These are phyloP conservation scores for Halichoerus grypus DNA, from an alignment of 2,113 vertebrate species.

Conservation along the genomic window DNA sequence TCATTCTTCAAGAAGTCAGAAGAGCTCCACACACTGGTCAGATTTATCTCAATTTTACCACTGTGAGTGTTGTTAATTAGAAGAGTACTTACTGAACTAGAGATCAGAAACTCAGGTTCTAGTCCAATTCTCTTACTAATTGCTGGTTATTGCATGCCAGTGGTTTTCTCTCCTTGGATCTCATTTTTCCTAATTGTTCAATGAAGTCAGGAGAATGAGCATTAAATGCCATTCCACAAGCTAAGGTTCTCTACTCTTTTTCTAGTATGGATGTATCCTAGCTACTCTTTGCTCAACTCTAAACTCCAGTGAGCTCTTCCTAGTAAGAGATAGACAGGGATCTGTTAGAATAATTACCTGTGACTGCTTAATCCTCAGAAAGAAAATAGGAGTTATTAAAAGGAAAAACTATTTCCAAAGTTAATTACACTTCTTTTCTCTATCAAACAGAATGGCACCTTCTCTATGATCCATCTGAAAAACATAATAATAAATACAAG, in stretches of 20 bases:
- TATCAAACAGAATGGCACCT: conserved; percentile 15
- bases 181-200: background rate
- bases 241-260: background rate
- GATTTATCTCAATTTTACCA: conserved; percentile 33
- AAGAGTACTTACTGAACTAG: background rate
- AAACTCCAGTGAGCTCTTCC: background rate
- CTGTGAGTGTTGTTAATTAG: background rate
- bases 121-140: background rate
- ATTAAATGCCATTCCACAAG: background rate
- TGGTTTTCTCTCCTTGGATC: background rate
- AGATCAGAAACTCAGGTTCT: background rate
- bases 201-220: background rate
- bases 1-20: background rate
- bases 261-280: background rate
- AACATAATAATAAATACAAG: conserved; percentile 2
- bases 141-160: background rate
- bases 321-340: background rate
- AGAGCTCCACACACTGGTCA: background rate
- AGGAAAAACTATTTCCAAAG: conserved; percentile 29
- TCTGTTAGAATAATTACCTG: background rate
- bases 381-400: conserved; percentile 34
- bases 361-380: background rate
- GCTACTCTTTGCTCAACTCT: background rate
- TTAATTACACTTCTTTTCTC: conserved; percentile 19
- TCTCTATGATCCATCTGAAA: conserved; percentile 40